Conservation (phyloP, 2,113 vertebrate genomes). For the Acanthisitta chloris region DNA sequence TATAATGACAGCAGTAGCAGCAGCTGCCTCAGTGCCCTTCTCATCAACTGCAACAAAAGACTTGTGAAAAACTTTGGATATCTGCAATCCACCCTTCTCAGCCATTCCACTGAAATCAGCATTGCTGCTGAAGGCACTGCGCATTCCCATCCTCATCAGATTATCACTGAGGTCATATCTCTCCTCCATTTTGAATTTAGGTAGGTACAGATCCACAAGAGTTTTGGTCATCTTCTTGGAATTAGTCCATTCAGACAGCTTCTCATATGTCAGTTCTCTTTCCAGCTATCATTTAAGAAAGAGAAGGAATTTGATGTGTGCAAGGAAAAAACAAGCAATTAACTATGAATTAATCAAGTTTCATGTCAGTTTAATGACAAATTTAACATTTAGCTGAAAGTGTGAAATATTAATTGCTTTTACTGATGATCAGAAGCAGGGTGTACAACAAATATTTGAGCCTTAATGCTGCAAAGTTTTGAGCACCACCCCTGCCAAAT, state of each 20-base stretch:
- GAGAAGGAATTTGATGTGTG: neutral
- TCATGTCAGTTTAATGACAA: neutral
- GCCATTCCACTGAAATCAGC: slow-evolving; percentile 85
- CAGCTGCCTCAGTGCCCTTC: slow-evolving; percentile 87
- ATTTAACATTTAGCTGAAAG: neutral
- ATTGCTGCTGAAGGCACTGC: slow-evolving; percentile 61
- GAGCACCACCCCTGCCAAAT: neutral
- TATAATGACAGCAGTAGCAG: slow-evolving; percentile 70
- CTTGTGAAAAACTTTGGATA: slow-evolving; percentile 86
- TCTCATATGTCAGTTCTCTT: slow-evolving; percentile 75
- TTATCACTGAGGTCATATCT: slow-evolving; percentile 62
- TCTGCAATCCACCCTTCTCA: slow-evolving; percentile 42
- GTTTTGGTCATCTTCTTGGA: slow-evolving; percentile 72
- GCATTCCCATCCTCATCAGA: slow-evolving; percentile 81
- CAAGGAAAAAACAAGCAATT: neutral
- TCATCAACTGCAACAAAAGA: slow-evolving; percentile 89
- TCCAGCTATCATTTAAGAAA: slow-evolving; percentile 74
- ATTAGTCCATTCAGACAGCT: slow-evolving; percentile 75
- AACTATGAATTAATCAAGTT: neutral
- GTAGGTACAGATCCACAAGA: slow-evolving; percentile 74
- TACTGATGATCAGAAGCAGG: neutral
- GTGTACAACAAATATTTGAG: neutral
- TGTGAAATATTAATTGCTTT: neutral
- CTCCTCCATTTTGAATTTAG: slow-evolving; percentile 83
- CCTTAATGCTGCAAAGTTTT: neutral